Conservation (phyloP, 2,797 vertebrate genomes). For the Anguilla marmorata region DNA sequence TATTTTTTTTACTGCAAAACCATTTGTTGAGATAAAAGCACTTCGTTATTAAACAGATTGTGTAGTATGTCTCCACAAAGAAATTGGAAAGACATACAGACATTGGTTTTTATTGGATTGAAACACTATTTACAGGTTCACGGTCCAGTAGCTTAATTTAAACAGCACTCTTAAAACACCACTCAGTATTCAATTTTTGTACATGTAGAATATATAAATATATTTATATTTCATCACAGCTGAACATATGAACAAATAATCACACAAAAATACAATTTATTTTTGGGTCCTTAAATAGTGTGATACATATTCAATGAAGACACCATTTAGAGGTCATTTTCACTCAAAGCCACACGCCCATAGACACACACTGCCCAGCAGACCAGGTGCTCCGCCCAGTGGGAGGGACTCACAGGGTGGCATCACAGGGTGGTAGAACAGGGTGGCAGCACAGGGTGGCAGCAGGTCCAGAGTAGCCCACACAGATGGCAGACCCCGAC, state of each 20-base stretch:
- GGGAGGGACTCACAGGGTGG: neutral
- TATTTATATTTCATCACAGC: constrained; percentile 13
- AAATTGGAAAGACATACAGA: neutral
- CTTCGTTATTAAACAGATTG: neutral
- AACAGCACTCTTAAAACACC: neutral
- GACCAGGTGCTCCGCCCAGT: constrained; percentile 8
- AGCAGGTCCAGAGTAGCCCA: constrained; percentile 9
- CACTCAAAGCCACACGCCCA: constrained; percentile 27
- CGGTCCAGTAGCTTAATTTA: neutral
- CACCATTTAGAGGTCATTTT: neutral
- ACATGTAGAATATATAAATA: constrained; percentile 11
- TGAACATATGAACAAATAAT: constrained; percentile 1
- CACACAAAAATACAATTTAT: constrained; percentile 19
- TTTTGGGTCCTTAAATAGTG: neutral
- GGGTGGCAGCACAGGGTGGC: neutral
- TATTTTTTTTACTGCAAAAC: neutral
- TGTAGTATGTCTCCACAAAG: neutral
- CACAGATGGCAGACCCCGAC: constrained; percentile 5
- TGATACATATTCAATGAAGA: constrained; percentile 7
- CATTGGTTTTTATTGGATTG: neutral
- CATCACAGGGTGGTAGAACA: no score
- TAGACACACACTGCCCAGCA: neutral
- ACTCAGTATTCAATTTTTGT: constrained; percentile 11
- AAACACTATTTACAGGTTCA: constrained; percentile 27
- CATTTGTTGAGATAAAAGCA: neutral